phyloP scores from a whole-genome alignment of 2,113 vertebrate species.

The Toxotes jaculatrix region DNA sequence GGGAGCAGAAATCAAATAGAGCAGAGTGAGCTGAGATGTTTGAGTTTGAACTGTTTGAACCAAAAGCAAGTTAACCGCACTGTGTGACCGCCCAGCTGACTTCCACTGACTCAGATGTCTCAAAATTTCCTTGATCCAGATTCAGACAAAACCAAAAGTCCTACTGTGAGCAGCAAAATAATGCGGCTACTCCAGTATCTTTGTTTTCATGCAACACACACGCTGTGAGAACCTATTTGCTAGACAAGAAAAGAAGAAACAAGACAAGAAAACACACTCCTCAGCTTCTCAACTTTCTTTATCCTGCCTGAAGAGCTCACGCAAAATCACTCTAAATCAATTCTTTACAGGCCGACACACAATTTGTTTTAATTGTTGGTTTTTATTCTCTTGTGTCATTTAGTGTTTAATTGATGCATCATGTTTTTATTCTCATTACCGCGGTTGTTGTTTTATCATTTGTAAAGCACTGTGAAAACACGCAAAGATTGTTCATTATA shows the following conservation, averaged over 20 bases:
- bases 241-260: too few relatives aligned
- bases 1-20: conserved; percentile 19
- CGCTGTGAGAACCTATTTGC: not conserved
- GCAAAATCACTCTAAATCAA: not conserved
- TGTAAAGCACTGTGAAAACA: not conserved
- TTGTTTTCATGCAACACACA: conserved; percentile 11
- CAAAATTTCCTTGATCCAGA: too few relatives aligned
- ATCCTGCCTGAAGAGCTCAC: not conserved
- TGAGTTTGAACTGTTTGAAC: conserved; percentile 20
- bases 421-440: not conserved
- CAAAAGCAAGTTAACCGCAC: not conserved
- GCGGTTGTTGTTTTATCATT: conserved; percentile 7
- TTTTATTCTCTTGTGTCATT: not conserved
- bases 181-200: not conserved
- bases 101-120: too few relatives aligned
- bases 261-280: too few relatives aligned
- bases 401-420: conserved; percentile 9
- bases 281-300: not conserved
- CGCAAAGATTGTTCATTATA: conserved; percentile 1
- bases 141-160: too few relatives aligned
- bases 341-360: conserved; percentile 1
- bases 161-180: too few relatives aligned
- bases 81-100: too few relatives aligned
- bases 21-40: conserved; percentile 14
- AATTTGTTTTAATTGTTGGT: not conserved